These are phyloP conservation scores for Hesperophylax magnus DNA, from an alignment of 1,140 invertebrate species.

Conservation along the genomic window DNA sequence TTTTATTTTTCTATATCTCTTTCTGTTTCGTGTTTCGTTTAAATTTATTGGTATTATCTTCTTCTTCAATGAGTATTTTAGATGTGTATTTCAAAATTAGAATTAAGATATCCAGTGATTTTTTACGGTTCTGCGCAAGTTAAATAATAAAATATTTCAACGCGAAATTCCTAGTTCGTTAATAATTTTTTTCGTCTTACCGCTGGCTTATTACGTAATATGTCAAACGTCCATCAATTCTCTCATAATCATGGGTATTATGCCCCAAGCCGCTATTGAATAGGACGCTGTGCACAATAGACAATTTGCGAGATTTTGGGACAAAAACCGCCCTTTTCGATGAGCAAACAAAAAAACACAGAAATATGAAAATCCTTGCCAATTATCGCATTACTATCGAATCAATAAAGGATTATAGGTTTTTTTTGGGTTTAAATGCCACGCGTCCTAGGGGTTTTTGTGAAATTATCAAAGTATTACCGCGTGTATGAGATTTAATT, in stretches of 20 bases:
- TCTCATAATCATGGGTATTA: conserved; percentile 43
- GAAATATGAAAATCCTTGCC: conserved; percentile 35
- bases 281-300: conserved; percentile 9
- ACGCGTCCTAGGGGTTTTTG: too few relatives aligned
- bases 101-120: too few relatives aligned
- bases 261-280: neutral
- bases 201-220: conserved; percentile 3
- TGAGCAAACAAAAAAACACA: conserved; percentile 13
- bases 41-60: too few relatives aligned
- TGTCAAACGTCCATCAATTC: conserved; percentile 38
- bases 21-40: too few relatives aligned
- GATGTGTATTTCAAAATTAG: too few relatives aligned
- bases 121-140: too few relatives aligned
- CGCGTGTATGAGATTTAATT: too few relatives aligned
- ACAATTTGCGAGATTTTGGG: neutral
- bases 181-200: neutral
- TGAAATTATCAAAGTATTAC: too few relatives aligned
- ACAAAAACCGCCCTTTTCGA: conserved; percentile 23
- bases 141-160: too few relatives aligned
- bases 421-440: neutral
- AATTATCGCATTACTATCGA: conserved; percentile 52
- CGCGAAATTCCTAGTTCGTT: too few relatives aligned
- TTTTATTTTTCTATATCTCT: too few relatives aligned
- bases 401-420: conserved; percentile 43
- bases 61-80: too few relatives aligned